Conservation (phyloP, 2,888 invertebrate genomes). For the Arctia plantaginis region DNA sequence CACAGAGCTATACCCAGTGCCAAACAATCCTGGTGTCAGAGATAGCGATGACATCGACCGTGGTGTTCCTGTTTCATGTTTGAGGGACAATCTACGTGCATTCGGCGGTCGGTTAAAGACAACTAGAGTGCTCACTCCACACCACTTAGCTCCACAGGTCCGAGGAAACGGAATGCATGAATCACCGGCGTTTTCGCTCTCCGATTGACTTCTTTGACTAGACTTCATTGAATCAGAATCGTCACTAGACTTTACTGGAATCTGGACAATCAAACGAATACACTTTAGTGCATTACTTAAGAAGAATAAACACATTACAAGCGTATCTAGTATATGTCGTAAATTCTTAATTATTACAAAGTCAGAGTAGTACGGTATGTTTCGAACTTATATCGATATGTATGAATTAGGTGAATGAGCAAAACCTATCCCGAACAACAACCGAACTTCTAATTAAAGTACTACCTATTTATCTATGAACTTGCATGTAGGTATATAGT, state of each 20-base stretch:
- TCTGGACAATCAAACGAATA: slow-evolving; percentile 62
- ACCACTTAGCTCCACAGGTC: slow-evolving; percentile 97
- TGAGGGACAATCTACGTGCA: slow-evolving; percentile 88
- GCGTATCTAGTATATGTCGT: background rate
- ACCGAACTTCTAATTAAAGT: too few relatives aligned
- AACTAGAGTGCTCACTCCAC: slow-evolving; percentile 94
- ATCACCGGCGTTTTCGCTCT: slow-evolving; percentile 87
- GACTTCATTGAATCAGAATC: slow-evolving; percentile 83
- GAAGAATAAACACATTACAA: background rate
- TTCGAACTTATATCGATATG: too few relatives aligned
- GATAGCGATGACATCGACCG: slow-evolving; percentile 83
- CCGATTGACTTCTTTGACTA: slow-evolving; percentile 81
- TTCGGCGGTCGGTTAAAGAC: slow-evolving; percentile 93
- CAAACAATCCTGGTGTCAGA: slow-evolving; percentile 72
- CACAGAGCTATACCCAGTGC: slow-evolving; percentile 73
- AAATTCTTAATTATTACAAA: background rate
- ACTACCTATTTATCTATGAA: too few relatives aligned
- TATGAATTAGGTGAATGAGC: too few relatives aligned
- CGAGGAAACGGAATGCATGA: slow-evolving; percentile 97
- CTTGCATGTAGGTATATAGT: too few relatives aligned
- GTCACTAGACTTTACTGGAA: slow-evolving; percentile 85
- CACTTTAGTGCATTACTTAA: background rate
- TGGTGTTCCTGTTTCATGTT: slow-evolving; percentile 92
- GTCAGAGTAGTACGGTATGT: too few relatives aligned
- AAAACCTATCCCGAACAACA: too few relatives aligned